Evolutionary conservation across 2,888 invertebrate genomes (phyloP).

Genomic region (Caenorhabditis macrosperma): DNA sequence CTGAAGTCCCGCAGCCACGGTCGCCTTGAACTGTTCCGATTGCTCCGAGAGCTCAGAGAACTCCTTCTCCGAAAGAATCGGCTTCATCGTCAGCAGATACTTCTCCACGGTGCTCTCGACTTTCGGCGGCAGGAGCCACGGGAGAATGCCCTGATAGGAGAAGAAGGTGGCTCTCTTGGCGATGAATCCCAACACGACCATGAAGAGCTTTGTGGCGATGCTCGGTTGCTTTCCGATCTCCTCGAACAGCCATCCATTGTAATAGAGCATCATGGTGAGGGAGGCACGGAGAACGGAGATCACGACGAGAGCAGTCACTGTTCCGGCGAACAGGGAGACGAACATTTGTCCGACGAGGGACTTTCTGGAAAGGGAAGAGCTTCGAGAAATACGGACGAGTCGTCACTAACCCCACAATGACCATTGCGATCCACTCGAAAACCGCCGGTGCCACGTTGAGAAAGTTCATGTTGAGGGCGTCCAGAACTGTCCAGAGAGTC

Average conservation of each 20-base stretch:
- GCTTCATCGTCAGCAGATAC: constrained; percentile 71
- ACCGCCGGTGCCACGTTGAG: constrained; percentile 19
- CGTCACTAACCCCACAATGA: constrained; percentile 23
- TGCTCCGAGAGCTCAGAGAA: constrained; percentile 58
- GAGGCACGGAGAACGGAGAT: constrained; percentile 52
- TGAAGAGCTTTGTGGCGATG: constrained; percentile 69
- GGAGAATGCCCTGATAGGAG: constrained; percentile 69
- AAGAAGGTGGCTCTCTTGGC: constrained; percentile 67
- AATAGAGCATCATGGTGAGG: constrained; percentile 63
- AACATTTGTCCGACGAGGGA: constrained; percentile 11
- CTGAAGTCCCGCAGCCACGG: constrained; percentile 68
- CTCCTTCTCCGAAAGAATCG: constrained; percentile 69
- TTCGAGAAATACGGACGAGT: not conserved
- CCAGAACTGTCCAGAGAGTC: constrained; percentile 52
- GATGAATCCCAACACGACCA: constrained; percentile 63
- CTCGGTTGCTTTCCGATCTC: constrained; percentile 71
- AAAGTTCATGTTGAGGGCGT: constrained; percentile 43
- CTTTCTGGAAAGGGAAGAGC: constrained; percentile 8
- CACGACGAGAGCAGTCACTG: constrained; percentile 45
- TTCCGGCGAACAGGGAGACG: constrained; percentile 11
- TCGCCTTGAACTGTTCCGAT: constrained; percentile 69
- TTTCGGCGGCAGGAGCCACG: constrained; percentile 68
- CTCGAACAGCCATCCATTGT: constrained; percentile 74
- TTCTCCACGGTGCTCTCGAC: constrained; percentile 67
- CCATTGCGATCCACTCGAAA: not conserved